Base-by-base conservation (phyloP, 1,140 invertebrate genomes). In the Ditylenchus dipsaci region DNA sequence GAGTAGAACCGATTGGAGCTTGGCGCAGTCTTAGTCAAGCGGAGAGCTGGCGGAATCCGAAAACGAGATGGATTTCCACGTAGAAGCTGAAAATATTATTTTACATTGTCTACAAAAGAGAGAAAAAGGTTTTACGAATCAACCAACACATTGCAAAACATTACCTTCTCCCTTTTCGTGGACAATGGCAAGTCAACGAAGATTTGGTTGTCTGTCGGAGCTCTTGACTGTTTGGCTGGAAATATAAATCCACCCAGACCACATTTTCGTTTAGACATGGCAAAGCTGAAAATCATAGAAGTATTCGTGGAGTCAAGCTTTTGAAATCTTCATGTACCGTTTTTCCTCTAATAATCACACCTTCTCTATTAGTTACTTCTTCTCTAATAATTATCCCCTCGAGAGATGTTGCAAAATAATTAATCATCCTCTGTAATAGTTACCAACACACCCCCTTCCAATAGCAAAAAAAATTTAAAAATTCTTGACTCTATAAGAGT, bases 121-220 rank as follows among this genome's bases (percentile, higher is more conserved):
- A 17, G 3, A 7, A 53, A 7, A 53, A 15, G 8, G 15, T 53
- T 53, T 62, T 21, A 45, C 13, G 1, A 38, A 26, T 45, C 30
- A 67, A 45, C 21, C 21, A 66, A 19, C 21, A 66, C n/a, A n/a
- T n/a, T n/a, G n/a, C n/a, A n/a, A n/a, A n/a, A n/a, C n/a, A n/a
- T n/a, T 45, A 68, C 67, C 43, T 63, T 68, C 63, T 68, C 67
- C 13, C 67, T 59, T 65, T 68, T 68, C 1, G 67, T 68, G 7
- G 67, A 68, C 21, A 68, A 59, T 19, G 67, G 67, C 17, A 21
- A 11, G 53, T 68, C 67, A 33, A 68, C 17, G 15, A 68, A 33
- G 38, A 68, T 61, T 63, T 68, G 63, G 8, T 59, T 33, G 33
- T n/a, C 21, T 30, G 67, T 23, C 11, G 60, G 60, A 53, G 29